Percentiles rank a stretch among this genome's conserved stretches.
These are phyloP conservation scores for Pipistrellus kuhlii DNA, from an alignment of 2,797 vertebrate genomes.

Conservation along the genomic window DNA sequence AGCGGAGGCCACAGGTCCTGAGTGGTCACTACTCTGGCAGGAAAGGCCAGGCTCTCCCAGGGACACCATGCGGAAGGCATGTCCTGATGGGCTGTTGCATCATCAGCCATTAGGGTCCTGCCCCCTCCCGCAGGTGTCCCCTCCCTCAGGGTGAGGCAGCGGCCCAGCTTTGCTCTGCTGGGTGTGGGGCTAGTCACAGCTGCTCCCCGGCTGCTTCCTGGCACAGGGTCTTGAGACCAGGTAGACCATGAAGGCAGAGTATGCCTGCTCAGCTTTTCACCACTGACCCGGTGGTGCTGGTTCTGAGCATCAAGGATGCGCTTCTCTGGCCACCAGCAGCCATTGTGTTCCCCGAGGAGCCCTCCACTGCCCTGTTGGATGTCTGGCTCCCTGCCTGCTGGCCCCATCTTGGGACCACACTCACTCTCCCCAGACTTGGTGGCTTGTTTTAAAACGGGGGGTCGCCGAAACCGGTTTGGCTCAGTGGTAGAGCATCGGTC, in stretches of 20 bases:
- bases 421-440: not conserved
- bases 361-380: accelerated
- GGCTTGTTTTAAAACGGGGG: not conserved
- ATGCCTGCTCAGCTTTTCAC: not conserved
- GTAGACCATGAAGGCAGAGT: not conserved
- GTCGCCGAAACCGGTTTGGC: no score
- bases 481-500: no score
- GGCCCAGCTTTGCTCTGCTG: not conserved
- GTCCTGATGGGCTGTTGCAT: not conserved
- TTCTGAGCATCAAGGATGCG: not conserved
- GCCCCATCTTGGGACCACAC: not conserved
- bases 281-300: no score
- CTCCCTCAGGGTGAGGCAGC: not conserved
- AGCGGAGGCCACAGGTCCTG: not conserved
- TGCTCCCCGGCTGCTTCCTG: accelerated
- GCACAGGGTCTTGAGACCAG: not conserved
- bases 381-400: not conserved
- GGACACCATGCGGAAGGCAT: not conserved
- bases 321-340: accelerated
- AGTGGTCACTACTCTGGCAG: not conserved
- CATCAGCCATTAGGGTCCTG: not conserved
- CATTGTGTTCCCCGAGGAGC: not conserved
- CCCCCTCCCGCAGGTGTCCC: not conserved
- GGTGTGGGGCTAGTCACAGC: not conserved
- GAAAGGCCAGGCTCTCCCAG: not conserved